phyloP scores from a whole-genome alignment of 2,888 invertebrate species.

The Exephanes ischioxanthus region DNA sequence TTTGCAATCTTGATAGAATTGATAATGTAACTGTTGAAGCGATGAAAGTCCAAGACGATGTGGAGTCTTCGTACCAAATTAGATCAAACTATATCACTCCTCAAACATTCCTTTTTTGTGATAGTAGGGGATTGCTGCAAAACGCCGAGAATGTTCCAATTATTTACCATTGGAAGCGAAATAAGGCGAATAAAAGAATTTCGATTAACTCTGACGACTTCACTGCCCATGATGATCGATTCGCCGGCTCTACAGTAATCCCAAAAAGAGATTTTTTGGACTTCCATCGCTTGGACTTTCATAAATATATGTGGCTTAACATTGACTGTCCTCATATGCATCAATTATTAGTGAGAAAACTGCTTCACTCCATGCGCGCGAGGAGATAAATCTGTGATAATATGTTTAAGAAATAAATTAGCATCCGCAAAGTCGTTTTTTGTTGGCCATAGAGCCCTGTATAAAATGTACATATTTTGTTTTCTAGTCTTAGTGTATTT shows the following conservation, averaged over 20 bases:
- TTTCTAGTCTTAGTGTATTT: no score
- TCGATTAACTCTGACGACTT: neutral
- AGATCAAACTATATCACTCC: constrained; percentile 9
- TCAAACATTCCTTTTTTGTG: constrained; percentile 32
- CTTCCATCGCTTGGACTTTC: constrained; percentile 25
- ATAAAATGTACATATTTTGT: no score
- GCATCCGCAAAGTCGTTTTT: no score
- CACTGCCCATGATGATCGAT: neutral
- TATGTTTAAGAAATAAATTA: no score
- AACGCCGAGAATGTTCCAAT: constrained; percentile 28
- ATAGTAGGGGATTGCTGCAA: constrained; percentile 30
- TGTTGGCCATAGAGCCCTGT: no score
- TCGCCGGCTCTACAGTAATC: constrained; percentile 10
- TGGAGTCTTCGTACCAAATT: neutral
- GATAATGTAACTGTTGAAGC: neutral
- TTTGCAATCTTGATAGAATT: neutral
- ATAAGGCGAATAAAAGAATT: constrained; percentile 42
- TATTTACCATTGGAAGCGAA: constrained; percentile 41
- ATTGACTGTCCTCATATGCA: neutral
- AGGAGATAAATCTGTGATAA: no score
- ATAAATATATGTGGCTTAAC: constrained; percentile 42
- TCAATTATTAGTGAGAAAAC: neutral
- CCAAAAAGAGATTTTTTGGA: neutral
- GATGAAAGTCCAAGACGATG: neutral
- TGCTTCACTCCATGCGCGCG: neutral